Evolutionary conservation across 1,140 invertebrate genomes (phyloP), one percentile per base, ranked within the genome.

Genomic region (Thalassaphorura encarpata): DNA sequence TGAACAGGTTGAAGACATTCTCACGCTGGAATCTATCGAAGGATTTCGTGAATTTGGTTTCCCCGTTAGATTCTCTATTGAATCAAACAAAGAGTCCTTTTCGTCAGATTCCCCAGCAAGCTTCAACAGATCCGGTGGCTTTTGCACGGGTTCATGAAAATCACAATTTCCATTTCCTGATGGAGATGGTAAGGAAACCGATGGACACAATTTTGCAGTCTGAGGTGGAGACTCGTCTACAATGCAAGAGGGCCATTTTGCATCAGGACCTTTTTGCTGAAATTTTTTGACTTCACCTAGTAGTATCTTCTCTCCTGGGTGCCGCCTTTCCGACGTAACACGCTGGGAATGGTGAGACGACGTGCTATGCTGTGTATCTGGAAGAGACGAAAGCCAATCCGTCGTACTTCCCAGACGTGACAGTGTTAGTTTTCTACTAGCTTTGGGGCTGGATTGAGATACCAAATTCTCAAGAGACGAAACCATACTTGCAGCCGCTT

Each of bases 401-500:
- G 63, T 58, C 3, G 57, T 64, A n/a, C 43, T 59, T 8, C 60
- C 63, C 3, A 64, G 51, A 15, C 53, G 27, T 4, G 56, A 41
- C 46, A 64, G 18, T 5, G 58, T 64, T 2, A 76, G 68, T 63
- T 74, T 76, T 53, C 76, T 63, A 62, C 73, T 75, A 1, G 74
- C 70, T 62, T 73, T 68, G 28, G 77, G 77, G 66, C 77, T 80
- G 4, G 74, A 76, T 63, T 78, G 76, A 51, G 80, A 78, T 1
- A 77, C 77, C 16, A 76, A 77, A 61, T 80, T 78, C 61, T 84
- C 82, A 15, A 83, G 63, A n/a, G 77, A 77, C 48, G 76, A 79
- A 2, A 79, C 80, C 1, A 83, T 80, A 66, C 78, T 78, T 0
- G 78, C 78, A 0, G 77, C 80, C 1, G 81, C 79, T 67, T 83